Conservation (phyloP, 2,888 invertebrate genomes). For the Diaperis boleti region DNA sequence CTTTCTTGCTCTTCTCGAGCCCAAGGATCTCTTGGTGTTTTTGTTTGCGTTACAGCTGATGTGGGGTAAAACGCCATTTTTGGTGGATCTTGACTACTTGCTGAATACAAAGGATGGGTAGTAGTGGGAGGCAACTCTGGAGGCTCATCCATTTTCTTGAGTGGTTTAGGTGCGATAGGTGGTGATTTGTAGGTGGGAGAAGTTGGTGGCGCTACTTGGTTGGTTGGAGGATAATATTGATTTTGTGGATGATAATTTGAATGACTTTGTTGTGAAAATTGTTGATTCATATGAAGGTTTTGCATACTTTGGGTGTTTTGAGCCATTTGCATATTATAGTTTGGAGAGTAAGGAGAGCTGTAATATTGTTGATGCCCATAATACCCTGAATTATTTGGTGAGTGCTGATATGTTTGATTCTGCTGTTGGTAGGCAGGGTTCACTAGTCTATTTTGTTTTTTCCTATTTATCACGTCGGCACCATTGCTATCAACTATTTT, state of each 20-base stretch:
- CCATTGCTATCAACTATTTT: conserved; percentile 76
- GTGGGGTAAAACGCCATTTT: conserved; percentile 79
- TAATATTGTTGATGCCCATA: conserved; percentile 53
- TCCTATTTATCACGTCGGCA: conserved; percentile 69
- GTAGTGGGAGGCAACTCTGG: conserved; percentile 79
- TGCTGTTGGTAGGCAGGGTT: conserved; percentile 57
- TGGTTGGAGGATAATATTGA: conserved; percentile 43
- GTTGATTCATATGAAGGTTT: conserved; percentile 60
- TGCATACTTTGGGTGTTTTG: conserved; percentile 63
- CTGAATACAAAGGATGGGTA: conserved; percentile 80
- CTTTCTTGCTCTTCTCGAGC: conserved; percentile 91
- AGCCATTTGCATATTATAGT: conserved; percentile 57
- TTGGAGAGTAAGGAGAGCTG: conserved; percentile 22
- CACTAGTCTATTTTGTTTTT: conserved; percentile 70
- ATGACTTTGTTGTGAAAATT: conserved; percentile 41
- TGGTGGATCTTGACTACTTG: conserved; percentile 80
- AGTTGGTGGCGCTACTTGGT: conserved; percentile 59
- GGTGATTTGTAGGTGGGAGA: conserved; percentile 65
- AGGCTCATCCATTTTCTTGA: conserved; percentile 55
- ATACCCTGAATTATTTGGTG: conserved; percentile 41
- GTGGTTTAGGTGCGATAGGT: conserved; percentile 72
- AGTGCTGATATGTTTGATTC: conserved; percentile 50
- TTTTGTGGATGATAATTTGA: conserved; percentile 48
- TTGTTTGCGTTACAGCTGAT: conserved; percentile 42
- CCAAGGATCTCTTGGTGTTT: conserved; percentile 83